These are phyloP conservation scores for Eristalis tenax DNA, from an alignment of 2,888 invertebrate genomes.

Conservation along the genomic window DNA sequence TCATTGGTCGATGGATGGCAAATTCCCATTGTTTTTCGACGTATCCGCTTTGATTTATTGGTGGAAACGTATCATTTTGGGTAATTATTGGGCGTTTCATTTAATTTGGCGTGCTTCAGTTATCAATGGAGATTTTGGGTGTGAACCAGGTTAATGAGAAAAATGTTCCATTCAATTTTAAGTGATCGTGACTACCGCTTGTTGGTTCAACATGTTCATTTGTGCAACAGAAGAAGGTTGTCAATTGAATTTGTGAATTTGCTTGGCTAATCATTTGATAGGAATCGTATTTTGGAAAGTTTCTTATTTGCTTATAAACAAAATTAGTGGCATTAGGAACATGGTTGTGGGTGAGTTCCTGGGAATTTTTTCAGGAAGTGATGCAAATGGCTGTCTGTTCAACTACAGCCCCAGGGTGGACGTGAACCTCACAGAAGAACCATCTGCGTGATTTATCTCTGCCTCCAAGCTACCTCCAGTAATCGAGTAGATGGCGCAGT, in stretches of 20 bases:
- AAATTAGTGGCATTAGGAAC: too few species aligned
- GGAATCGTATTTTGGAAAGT: too few species aligned
- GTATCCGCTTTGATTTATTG: constrained; percentile 4
- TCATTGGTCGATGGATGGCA: not conserved
- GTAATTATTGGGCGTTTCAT: not conserved
- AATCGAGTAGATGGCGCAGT: too few species aligned
- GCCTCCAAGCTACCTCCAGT: too few species aligned
- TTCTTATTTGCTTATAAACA: too few species aligned
- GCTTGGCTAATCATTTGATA: not conserved
- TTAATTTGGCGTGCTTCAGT: constrained; percentile 13
- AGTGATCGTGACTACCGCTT: not conserved
- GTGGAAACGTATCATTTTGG: not conserved
- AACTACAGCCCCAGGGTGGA: too few species aligned
- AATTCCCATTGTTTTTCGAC: not conserved
- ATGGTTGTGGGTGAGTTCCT: too few species aligned
- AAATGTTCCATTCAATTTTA: not conserved
- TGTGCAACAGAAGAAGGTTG: not conserved
- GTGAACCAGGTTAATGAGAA: not conserved
- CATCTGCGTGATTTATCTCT: too few species aligned
- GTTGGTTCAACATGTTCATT: not conserved
- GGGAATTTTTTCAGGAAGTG: too few species aligned
- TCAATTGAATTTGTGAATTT: not conserved
- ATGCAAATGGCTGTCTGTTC: too few species aligned
- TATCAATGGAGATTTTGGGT: constrained; percentile 10
- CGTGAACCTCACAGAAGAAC: too few species aligned